Conservation (phyloP, 2,888 invertebrate genomes). For the Anodontia alba region DNA sequence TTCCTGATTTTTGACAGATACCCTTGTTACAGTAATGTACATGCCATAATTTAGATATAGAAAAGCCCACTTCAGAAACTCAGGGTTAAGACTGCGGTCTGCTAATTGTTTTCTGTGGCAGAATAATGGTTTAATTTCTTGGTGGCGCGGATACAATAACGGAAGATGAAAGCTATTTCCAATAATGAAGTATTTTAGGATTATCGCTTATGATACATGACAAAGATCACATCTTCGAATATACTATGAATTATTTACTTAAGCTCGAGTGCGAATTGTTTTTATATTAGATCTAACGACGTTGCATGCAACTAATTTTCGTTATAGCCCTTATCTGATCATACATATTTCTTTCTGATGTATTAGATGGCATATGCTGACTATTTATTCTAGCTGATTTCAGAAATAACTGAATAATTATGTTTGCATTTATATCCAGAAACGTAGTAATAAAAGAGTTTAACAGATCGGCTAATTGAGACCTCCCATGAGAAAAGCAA, state of each 20-base stretch:
- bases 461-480: not conserved
- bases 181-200: conserved; percentile 14
- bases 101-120: no score
- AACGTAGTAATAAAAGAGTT: conserved; percentile 10
- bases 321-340: conserved; percentile 1
- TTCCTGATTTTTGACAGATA: no score
- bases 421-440: conserved; percentile 15
- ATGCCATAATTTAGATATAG: no score
- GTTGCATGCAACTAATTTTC: conserved; percentile 18
- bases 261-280: not conserved
- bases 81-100: no score
- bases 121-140: conserved; percentile 8
- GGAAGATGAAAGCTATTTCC: not conserved
- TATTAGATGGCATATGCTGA: conserved; percentile 3
- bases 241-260: conserved; percentile 17
- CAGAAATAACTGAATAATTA: conserved; percentile 8
- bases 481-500: no score
- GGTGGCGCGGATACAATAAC: not conserved
- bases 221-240: conserved; percentile 3
- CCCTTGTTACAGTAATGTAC: no score
- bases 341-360: conserved; percentile 14
- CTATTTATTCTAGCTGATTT: conserved; percentile 5
- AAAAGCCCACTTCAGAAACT: no score
- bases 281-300: conserved; percentile 12
- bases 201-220: conserved; percentile 14